Conservation (phyloP, 2,888 invertebrate genomes). For the Nymphalis c-album region DNA sequence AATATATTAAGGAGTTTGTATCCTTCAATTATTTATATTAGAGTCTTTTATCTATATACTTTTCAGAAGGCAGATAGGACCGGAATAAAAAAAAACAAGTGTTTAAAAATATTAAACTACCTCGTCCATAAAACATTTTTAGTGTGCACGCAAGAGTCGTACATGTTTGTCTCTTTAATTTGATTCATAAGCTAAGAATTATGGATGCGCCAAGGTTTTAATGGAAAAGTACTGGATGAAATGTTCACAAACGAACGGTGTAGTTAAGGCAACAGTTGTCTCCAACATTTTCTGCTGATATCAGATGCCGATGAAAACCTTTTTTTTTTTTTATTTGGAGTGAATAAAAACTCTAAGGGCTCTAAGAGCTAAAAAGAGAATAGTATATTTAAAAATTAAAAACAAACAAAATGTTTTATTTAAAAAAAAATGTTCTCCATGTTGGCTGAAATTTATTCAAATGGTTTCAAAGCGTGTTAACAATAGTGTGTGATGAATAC, state of each 20-base stretch:
- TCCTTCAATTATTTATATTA: too few species aligned
- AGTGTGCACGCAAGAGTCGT: slow-evolving; percentile 6
- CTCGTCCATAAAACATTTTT: not conserved
- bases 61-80: too few species aligned
- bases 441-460: not conserved
- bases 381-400: not conserved
- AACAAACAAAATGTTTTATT: not conserved
- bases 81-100: not conserved
- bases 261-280: slow-evolving; percentile 43
- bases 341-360: too few species aligned
- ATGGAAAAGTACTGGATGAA: slow-evolving; percentile 73
- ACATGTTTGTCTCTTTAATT: slow-evolving; percentile 8
- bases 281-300: slow-evolving; percentile 52
- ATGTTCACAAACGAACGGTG: slow-evolving; percentile 52
- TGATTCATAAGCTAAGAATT: slow-evolving; percentile 44
- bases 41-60: too few species aligned
- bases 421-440: not conserved
- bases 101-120: not conserved
- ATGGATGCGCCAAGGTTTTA: slow-evolving; percentile 50
- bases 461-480: not conserved
- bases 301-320: not conserved
- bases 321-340: not conserved
- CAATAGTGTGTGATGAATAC: not conserved
- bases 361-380: not conserved
- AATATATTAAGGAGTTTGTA: too few species aligned